These are phyloP conservation scores for Drosophila ustulata DNA, from an alignment of 2,888 invertebrate genomes.

Conservation along the genomic window DNA sequence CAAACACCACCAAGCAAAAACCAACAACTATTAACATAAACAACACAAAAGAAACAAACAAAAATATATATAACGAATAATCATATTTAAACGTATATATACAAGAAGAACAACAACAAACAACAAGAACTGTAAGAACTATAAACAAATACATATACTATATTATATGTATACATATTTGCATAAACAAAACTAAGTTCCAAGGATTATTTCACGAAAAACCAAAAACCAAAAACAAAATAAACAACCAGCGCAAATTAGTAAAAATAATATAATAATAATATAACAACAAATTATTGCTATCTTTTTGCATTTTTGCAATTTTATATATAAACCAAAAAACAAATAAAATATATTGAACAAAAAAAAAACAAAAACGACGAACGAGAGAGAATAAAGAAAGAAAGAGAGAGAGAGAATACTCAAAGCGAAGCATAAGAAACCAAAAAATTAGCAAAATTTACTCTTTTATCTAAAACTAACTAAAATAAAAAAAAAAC, in stretches of 20 bases:
- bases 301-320: conserved; percentile 85
- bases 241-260: conserved; percentile 74
- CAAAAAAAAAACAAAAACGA: conserved; percentile 10
- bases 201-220: conserved; percentile 72
- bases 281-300: conserved; percentile 78
- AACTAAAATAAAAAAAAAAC: conserved; percentile 49
- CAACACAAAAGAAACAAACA: conserved; percentile 24
- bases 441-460: conserved; percentile 83
- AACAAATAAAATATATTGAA: conserved; percentile 34
- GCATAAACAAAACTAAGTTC: conserved; percentile 82
- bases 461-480: conserved; percentile 84
- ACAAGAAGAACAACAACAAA: conserved; percentile 44
- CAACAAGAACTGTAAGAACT: conserved; percentile 14
- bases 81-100: conserved; percentile 81
- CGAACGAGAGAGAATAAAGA: background rate
- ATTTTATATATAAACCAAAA: conserved; percentile 83
- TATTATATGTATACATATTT: conserved; percentile 65
- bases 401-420: background rate
- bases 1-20: conserved; percentile 83
- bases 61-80: conserved; percentile 71
- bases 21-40: conserved; percentile 83
- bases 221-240: conserved; percentile 57
- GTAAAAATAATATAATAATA: conserved; percentile 61
- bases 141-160: conserved; percentile 62
- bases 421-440: conserved; percentile 33